phyloP scores from a whole-genome alignment of 2,888 invertebrate genomes.

The Ectropis crepuscularia region DNA sequence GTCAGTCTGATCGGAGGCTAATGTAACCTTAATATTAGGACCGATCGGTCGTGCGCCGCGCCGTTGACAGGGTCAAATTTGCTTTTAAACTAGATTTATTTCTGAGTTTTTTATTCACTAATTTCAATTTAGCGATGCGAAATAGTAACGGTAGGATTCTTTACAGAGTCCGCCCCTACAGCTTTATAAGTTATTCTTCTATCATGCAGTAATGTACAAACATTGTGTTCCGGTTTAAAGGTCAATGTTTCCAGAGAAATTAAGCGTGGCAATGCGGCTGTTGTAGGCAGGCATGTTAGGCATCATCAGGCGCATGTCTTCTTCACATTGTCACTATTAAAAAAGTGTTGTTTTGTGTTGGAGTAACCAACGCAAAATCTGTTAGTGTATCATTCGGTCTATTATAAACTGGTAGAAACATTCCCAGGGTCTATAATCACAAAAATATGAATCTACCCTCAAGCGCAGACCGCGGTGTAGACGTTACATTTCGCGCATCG shows the following conservation, averaged over 20 bases:
- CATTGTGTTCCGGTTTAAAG: too few relatives aligned
- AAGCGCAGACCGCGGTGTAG: conserved; percentile 45
- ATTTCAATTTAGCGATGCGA: too few relatives aligned
- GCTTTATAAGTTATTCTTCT: too few relatives aligned
- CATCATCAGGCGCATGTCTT: too few relatives aligned
- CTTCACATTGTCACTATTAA: too few relatives aligned
- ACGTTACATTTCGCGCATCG: conserved; percentile 58
- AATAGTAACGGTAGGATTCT: too few relatives aligned
- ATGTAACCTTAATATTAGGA: conserved; percentile 22
- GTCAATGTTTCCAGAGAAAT: too few relatives aligned
- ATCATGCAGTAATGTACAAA: too few relatives aligned
- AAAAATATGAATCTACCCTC: conserved; percentile 40
- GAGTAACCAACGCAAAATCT: background rate
- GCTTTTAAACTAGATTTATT: background rate
- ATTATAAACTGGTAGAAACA: conserved; percentile 26
- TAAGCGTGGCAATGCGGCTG: too few relatives aligned
- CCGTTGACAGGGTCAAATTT: conserved; percentile 10
- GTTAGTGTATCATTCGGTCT: conserved; percentile 1
- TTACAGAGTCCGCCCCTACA: too few relatives aligned
- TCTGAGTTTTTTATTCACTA: background rate
- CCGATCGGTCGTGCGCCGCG: conserved; percentile 9
- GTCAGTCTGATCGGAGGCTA: conserved; percentile 23
- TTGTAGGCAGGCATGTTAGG: too few relatives aligned
- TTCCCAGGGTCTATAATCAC: conserved; percentile 32
- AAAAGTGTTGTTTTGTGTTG: too few relatives aligned